Base-by-base conservation (phyloP, 2,797 vertebrate species). In the Thunnus albacares region DNA sequence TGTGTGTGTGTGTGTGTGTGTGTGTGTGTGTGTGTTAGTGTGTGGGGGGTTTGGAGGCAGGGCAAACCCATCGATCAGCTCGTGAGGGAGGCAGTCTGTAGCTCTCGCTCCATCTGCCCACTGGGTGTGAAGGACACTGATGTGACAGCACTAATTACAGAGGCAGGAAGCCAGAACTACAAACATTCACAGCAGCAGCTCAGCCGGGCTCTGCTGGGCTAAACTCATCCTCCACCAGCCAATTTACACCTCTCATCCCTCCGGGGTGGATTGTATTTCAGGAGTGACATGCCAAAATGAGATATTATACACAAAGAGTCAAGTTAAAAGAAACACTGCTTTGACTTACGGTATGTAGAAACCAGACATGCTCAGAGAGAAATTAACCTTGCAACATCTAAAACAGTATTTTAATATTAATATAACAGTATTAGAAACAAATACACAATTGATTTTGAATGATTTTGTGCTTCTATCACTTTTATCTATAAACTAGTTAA, bases 91-190 rank as follows among this genome's bases (percentile, higher is more conserved):
- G 33, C 18, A 11, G 86, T 88, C 85, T 56, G 79, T 60, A 88
- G 88, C 87, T 73, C 73, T 76, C 30, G 73, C 77, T 90, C 83
- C 69, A 82, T 80, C 87, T 93, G 91, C 79, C 91, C 87, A 94
- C 83, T 90, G 94, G 80, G 90, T 95, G 94, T 96, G 95, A 96
- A 96, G 95, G 95, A 89, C 94, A 95, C 92, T 68, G 89, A 90
- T 93, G 91, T 96, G 95, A 96, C 93, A 94, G 91, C 70, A 74
- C 88, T 94, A 94, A 95, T 95, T 95, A 95, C 90, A 87, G 83
- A 87, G 82, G 79, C 90, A 92, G 91, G 89, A 94, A 94, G 91
- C 87, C 87, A 84, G 74, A 3, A 11, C 67, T 75, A 63, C 68
- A 76, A 80, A 75, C 80, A 75, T 83, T 66, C 82, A 81, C 69